Percentiles rank a stretch among this genome's conserved stretches.
phyloP scores from a whole-genome alignment of 1,140 invertebrate genomes.

The Bilobella aurantiaca region DNA sequence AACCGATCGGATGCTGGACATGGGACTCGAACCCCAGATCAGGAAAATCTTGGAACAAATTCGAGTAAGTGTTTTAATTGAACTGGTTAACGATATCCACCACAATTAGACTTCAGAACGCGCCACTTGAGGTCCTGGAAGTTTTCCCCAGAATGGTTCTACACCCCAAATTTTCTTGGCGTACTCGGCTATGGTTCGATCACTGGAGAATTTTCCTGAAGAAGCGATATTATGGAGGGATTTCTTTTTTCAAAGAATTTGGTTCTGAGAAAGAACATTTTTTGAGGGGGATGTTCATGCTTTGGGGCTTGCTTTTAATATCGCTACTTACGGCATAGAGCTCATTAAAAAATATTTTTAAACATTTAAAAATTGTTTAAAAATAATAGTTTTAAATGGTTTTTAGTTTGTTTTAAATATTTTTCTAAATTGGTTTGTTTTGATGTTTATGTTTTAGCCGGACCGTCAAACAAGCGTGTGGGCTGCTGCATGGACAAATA shows the following conservation, averaged over 20 bases:
- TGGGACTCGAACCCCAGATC: slow-evolving; percentile 99
- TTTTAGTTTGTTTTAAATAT: too few species aligned
- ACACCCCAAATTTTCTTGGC: slow-evolving; percentile 93
- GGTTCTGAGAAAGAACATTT: slow-evolving; percentile 55
- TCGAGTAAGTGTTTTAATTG: slow-evolving; percentile 54
- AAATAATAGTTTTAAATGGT: slow-evolving; percentile 16
- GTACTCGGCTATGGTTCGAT: slow-evolving; percentile 94
- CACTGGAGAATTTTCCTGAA: slow-evolving; percentile 95
- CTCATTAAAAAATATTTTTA: slow-evolving; percentile 24
- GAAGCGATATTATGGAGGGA: slow-evolving; percentile 90
- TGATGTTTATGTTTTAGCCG: slow-evolving; percentile 45
- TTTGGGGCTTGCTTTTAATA: slow-evolving; percentile 33
- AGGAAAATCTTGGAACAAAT: slow-evolving; percentile 94
- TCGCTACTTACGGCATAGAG: slow-evolving; percentile 33
- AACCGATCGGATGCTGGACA: slow-evolving; percentile 97
- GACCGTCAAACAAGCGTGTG: slow-evolving; percentile 95
- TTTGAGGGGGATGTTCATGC: slow-evolving; percentile 32
- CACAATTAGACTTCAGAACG: slow-evolving; percentile 31
- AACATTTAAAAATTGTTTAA: background rate
- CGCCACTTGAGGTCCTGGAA: slow-evolving; percentile 58
- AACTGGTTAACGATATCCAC: slow-evolving; percentile 18
- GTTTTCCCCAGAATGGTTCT: slow-evolving; percentile 75
- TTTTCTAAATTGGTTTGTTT: slow-evolving; percentile 16
- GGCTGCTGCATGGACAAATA: slow-evolving; percentile 97
- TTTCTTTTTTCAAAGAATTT: slow-evolving; percentile 88